Conservation (phyloP, 2,888 invertebrate genomes). For the Syrphus vitripennis region DNA sequence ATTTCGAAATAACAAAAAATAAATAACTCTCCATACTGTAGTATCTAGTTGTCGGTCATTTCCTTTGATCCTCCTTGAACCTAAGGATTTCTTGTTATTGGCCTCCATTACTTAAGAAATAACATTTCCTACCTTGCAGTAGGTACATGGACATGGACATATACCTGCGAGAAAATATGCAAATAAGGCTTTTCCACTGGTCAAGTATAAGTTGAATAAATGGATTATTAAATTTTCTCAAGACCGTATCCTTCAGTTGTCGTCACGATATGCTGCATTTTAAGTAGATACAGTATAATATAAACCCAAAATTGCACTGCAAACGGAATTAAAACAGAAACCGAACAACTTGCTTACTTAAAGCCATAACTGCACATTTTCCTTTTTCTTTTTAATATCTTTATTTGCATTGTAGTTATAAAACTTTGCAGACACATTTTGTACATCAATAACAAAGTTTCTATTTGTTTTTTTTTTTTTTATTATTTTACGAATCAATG, state of each 20-base stretch:
- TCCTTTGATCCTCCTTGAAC: background rate
- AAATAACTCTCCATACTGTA: background rate
- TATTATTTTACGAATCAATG: background rate
- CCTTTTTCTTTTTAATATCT: background rate
- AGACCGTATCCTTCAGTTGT: constrained; percentile 9
- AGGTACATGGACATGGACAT: background rate
- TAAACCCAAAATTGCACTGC: constrained; percentile 1
- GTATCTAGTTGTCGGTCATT: background rate
- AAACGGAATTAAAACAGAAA: background rate
- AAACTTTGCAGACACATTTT: constrained; percentile 4
- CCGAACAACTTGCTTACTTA: background rate
- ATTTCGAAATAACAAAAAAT: background rate
- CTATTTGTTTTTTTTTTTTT: background rate
- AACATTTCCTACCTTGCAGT: constrained; percentile 19
- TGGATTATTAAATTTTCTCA: constrained; percentile 9
- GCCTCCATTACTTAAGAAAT: constrained; percentile 5
- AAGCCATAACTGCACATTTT: background rate
- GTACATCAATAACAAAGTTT: background rate
- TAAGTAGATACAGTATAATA: background rate
- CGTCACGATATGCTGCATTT: background rate
- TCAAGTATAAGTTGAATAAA: constrained; percentile 5
- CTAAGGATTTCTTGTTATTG: background rate
- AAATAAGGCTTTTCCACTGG: constrained; percentile 20
- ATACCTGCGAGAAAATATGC: constrained; percentile 6
- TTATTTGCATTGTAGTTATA: background rate